Evolutionary conservation across 1,140 invertebrate species (phyloP).

Genomic region (Aphis craccivora): DNA sequence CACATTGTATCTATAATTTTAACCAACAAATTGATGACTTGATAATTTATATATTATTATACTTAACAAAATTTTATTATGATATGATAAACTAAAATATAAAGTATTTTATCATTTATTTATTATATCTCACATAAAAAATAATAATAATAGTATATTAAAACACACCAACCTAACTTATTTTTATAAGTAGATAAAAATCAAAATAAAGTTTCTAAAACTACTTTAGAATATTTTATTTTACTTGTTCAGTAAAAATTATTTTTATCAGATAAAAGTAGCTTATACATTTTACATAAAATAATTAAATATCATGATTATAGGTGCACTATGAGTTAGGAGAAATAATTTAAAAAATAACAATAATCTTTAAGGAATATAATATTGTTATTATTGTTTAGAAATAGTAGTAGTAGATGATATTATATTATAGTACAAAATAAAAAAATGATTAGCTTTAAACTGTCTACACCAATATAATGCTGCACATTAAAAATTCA

Average conservation of each 20-base stretch:
- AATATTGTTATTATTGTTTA: conserved; percentile 8
- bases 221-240: conserved; percentile 25
- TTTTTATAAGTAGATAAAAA: conserved; percentile 13
- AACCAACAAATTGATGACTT: too few species aligned
- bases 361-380: not conserved
- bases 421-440: not conserved
- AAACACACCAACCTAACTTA: not conserved
- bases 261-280: not conserved
- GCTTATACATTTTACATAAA: not conserved
- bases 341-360: not conserved
- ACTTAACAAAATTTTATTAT: too few species aligned
- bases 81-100: too few species aligned
- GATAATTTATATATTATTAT: too few species aligned
- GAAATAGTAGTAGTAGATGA: not conserved
- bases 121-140: conserved; percentile 15
- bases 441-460: not conserved
- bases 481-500: not conserved
- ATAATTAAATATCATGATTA: not conserved
- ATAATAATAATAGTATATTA: not conserved
- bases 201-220: not conserved
- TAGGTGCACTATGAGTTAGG: not conserved
- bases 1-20: too few species aligned
- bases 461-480: not conserved
- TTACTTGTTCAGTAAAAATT: not conserved
- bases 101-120: not conserved